Percentiles rank a stretch among this genome's conserved stretches.
phyloP scores from a whole-genome alignment of 2,888 invertebrate species.

The Sympetrum striolatum region DNA sequence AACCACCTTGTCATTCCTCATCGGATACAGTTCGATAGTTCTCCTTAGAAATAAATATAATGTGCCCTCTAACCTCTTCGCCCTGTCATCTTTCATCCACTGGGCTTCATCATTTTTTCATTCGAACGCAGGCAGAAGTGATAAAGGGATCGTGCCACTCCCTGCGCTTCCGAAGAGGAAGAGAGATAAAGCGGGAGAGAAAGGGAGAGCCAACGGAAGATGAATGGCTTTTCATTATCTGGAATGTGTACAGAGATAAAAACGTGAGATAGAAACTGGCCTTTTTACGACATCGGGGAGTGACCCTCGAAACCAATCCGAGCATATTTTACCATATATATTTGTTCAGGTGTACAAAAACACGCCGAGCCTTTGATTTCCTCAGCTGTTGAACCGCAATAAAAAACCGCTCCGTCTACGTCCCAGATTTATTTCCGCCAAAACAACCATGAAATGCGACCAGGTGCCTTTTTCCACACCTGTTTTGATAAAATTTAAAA shows the following conservation, averaged over 20 bases:
- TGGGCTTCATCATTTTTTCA: background rate
- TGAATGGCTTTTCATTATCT: slow-evolving; percentile 42
- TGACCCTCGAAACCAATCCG: background rate
- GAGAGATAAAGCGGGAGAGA: background rate
- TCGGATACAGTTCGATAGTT: background rate
- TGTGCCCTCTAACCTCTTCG: background rate
- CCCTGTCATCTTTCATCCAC: background rate
- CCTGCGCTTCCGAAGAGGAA: background rate
- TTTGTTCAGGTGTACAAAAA: background rate
- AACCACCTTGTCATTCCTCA: background rate
- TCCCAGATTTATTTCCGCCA: no score
- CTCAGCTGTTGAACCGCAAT: background rate
- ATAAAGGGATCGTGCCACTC: background rate
- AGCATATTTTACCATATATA: background rate
- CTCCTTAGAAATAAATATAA: background rate
- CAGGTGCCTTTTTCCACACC: no score
- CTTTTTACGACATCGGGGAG: background rate
- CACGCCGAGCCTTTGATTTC: background rate
- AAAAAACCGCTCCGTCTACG: background rate
- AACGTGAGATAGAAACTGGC: background rate
- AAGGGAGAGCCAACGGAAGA: background rate
- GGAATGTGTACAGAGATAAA: slow-evolving; percentile 32
- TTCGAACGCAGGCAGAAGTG: background rate
- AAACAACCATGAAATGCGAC: no score
- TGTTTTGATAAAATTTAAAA: no score